Percentiles rank a stretch among this genome's conserved stretches.
phyloP scores from a whole-genome alignment of 2,113 vertebrate species.

The Dromiciops gliroides region DNA sequence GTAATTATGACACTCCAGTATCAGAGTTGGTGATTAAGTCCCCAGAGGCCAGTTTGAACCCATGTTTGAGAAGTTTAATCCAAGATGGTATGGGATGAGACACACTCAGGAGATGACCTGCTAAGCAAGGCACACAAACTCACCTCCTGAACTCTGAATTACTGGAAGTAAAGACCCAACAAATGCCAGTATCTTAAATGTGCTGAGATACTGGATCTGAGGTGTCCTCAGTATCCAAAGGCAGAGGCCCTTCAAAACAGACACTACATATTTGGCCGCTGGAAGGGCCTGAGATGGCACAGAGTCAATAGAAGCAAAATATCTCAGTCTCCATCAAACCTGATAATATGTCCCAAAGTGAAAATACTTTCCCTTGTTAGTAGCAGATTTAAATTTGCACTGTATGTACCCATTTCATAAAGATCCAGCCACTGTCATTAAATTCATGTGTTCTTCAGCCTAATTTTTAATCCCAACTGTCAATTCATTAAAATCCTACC shows the following conservation, averaged over 20 bases:
- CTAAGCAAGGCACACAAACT: not conserved
- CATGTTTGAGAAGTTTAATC: not conserved
- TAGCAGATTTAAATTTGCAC: not conserved
- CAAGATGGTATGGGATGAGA: not conserved
- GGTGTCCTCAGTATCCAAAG: not conserved
- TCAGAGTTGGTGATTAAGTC: not conserved
- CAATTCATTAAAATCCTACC: not conserved
- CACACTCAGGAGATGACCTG: not conserved
- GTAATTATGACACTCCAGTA: not conserved
- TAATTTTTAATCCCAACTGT: not conserved
- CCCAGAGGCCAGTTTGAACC: not conserved
- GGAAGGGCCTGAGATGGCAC: slow-evolving; percentile 28
- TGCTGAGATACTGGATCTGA: not conserved
- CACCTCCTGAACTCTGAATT: not conserved
- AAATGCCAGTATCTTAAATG: not conserved
- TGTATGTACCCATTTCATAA: not conserved
- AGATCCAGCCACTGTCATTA: not conserved
- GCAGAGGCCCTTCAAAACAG: not conserved
- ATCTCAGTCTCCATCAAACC: not conserved
- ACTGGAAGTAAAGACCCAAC: not conserved
- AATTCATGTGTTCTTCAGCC: not conserved
- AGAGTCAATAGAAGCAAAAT: not conserved
- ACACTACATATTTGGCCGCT: not conserved
- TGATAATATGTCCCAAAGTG: not conserved
- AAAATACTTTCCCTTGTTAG: not conserved